Conservation (phyloP, 1,140 invertebrate species). For the Cylas formicarius region DNA sequence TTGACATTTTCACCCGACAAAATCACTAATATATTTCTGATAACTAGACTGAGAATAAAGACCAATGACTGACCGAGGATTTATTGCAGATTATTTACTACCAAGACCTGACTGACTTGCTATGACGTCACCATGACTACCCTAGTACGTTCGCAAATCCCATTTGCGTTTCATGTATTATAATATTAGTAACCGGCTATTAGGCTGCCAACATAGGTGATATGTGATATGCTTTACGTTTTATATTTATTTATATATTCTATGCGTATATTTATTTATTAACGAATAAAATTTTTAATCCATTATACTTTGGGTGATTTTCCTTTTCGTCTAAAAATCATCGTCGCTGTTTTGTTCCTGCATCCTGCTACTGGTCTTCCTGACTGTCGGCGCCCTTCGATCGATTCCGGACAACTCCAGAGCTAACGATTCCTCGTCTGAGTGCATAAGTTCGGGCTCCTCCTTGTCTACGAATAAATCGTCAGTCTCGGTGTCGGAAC, state of each 20-base stretch:
- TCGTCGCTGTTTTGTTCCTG: constrained; percentile 36
- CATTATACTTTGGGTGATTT: neutral
- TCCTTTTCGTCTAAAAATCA: constrained; percentile 36
- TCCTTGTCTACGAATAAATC: constrained; percentile 40
- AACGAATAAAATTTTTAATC: constrained; percentile 2
- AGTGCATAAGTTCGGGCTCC: constrained; percentile 39
- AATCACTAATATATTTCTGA: no score
- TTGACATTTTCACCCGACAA: no score
- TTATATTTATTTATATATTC: constrained; percentile 17
- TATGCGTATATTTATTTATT: neutral
- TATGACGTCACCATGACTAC: no score
- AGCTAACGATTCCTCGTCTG: constrained; percentile 39
- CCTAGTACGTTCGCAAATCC: constrained; percentile 6
- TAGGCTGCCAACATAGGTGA: constrained; percentile 24
- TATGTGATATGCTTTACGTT: constrained; percentile 20
- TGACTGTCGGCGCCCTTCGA: constrained; percentile 26
- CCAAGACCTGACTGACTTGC: no score
- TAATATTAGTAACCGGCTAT: constrained; percentile 18
- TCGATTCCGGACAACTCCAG: constrained; percentile 34
- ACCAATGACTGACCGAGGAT: no score
- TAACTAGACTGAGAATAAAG: no score
- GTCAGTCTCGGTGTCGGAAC: constrained; percentile 37
- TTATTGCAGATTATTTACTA: no score
- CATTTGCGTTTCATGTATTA: constrained; percentile 5
- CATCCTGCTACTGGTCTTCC: constrained; percentile 24